Evolutionary conservation across 2,797 vertebrate species (phyloP), one percentile per base, ranked within the genome.

Genomic region (Schizopygopsis malacanthus): DNA sequence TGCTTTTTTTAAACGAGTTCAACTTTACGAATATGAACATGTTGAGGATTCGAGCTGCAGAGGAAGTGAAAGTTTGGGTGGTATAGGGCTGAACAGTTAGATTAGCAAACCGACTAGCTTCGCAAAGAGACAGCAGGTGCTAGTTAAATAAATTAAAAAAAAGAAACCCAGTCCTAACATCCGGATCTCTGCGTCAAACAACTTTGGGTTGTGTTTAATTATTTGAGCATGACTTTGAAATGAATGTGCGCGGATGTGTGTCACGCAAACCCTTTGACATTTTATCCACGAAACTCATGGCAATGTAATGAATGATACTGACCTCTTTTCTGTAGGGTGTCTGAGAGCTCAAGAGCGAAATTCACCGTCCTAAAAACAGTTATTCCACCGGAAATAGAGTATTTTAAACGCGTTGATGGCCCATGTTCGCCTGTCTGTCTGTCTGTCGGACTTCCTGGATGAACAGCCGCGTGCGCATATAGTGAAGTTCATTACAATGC

Each of bases 41-140:
- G 9, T 6, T 6, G 25, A 56, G 18, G 25, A 33, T 45, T 37
- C 37, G 61, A 37, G 61, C 47, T 56, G 18, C 12, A 37, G 75
- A 71, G 83, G 83, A 85, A 85, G 83, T 71, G 65, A 85, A 85
- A 85, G 52, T 79, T 54, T 59, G 83, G 65, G 65, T 85, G 83
- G 65, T 28, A 77, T 41, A 77, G 9, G 33, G 45, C 22, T 77
- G 59, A 67, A 65, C 82, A 25, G 33, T 71, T 56, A 81, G 33
- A 67, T 56, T 71, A 82, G 47, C 47, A 71, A 71, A 71, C 59
- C 9, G 9, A 83, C 72, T 65, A 76, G 28, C 33, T 52, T 75
- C 25, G 4, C 59, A 47, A 83, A 25, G 43, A 13, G 20, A 28
- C 54, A 59, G 81, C 81, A 83, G 71, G 82, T 83, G 71, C 41